Conservation (phyloP, 2,113 vertebrate genomes). For the Xiphophorus maculatus region DNA sequence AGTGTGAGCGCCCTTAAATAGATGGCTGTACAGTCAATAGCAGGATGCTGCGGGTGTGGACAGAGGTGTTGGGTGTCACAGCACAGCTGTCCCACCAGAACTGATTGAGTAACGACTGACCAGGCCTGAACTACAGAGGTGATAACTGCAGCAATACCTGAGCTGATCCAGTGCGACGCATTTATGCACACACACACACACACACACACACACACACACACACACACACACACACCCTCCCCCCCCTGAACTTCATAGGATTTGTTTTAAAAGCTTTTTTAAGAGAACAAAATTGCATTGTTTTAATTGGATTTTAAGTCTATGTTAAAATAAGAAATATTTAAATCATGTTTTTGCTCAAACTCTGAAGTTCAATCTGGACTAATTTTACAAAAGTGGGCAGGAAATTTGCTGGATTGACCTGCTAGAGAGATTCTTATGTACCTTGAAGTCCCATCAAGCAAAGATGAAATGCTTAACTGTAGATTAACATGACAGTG, state of each 20-base stretch:
- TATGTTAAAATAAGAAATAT: background rate
- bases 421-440: conserved; percentile 33
- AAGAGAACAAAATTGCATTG: no score
- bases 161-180: conserved; percentile 11
- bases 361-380: background rate
- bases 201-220: no score
- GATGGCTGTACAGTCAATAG: conserved; percentile 17
- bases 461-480: conserved; percentile 30
- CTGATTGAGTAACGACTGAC: conserved; percentile 14
- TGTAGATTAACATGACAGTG: conserved; percentile 14
- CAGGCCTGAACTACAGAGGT: background rate
- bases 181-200: conserved; percentile 9
- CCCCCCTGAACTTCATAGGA: background rate
- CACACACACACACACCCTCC: background rate
- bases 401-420: conserved; percentile 45
- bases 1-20: conserved; percentile 47
- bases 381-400: conserved; percentile 24
- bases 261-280: no score
- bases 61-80: conserved; percentile 38
- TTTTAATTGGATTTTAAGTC: background rate
- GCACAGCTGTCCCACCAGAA: conserved; percentile 35
- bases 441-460: conserved; percentile 15
- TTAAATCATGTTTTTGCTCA: background rate
- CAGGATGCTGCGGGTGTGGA: conserved; percentile 13
- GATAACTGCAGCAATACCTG: conserved; percentile 27